Evolutionary conservation across 2,888 invertebrate genomes (phyloP).

Genomic region (Hyles lineata): DNA sequence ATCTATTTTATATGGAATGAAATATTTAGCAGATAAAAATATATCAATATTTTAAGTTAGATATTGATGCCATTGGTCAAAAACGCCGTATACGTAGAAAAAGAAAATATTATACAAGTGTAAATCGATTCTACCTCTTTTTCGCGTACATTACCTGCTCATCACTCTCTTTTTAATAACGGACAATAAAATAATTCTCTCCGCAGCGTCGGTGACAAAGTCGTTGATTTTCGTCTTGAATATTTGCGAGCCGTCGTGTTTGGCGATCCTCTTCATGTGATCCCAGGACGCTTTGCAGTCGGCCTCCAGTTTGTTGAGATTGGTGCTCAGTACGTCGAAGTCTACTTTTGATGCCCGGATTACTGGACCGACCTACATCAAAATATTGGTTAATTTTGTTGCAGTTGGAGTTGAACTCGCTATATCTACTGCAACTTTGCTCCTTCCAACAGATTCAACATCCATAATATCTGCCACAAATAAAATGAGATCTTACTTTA

Average conservation of each 20-base stretch:
- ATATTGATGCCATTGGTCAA: too few relatives aligned
- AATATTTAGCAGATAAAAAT: too few relatives aligned
- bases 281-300: constrained; percentile 99
- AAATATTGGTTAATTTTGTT: not conserved
- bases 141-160: constrained; percentile 87
- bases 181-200: constrained; percentile 96
- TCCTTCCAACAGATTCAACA: too few relatives aligned
- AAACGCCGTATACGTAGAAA: too few relatives aligned
- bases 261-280: constrained; percentile 96
- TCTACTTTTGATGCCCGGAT: constrained; percentile 97
- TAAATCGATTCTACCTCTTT: not conserved
- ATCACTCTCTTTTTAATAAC: constrained; percentile 96
- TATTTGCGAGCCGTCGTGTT: constrained; percentile 94
- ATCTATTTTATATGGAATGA: too few relatives aligned
- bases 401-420: not conserved
- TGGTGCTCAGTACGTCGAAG: constrained; percentile 95
- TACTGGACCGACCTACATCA: constrained; percentile 91
- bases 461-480: too few relatives aligned
- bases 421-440: too few relatives aligned
- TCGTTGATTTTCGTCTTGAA: constrained; percentile 97
- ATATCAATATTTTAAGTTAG: too few relatives aligned
- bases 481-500: not conserved
- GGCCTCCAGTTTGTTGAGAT: constrained; percentile 94
- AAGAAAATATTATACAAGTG: too few relatives aligned
- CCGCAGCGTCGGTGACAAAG: constrained; percentile 98